These are phyloP conservation scores for Hipparchia sbordonii DNA, from an alignment of 2,888 invertebrate genomes.

Conservation along the genomic window DNA sequence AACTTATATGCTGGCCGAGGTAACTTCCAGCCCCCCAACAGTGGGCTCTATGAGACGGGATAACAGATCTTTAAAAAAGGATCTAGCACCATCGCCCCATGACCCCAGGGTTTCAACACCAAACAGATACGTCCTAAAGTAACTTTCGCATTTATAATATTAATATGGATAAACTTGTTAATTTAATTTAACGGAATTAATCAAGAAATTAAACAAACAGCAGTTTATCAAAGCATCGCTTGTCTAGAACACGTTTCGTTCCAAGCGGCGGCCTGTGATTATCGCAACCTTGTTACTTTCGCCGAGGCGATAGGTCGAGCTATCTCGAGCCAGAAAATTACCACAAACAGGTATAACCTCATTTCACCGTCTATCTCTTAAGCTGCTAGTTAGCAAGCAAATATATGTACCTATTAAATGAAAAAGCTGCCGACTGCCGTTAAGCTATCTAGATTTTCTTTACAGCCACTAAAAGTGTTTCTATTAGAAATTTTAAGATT, in stretches of 20 bases:
- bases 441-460: neutral
- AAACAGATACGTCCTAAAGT: too few relatives aligned
- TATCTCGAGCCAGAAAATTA: constrained; percentile 36
- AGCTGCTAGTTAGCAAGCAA: constrained; percentile 15
- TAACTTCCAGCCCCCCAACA: too few relatives aligned
- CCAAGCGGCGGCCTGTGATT: constrained; percentile 31
- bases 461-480: neutral
- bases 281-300: constrained; percentile 40
- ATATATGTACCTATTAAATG: neutral
- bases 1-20: too few relatives aligned
- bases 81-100: too few relatives aligned
- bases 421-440: neutral
- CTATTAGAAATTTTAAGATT: neutral
- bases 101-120: too few relatives aligned
- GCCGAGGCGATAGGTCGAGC: constrained; percentile 41
- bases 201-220: neutral
- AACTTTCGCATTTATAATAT: too few relatives aligned
- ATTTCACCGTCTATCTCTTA: constrained; percentile 36
- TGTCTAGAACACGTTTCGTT: constrained; percentile 31
- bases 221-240: constrained; percentile 26
- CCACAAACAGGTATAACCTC: constrained; percentile 40
- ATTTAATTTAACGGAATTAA: neutral
- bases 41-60: too few relatives aligned
- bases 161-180: neutral
- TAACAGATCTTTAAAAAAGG: too few relatives aligned